Base-by-base conservation (phyloP, 1,140 invertebrate genomes). In the Psix sp. region DNA sequence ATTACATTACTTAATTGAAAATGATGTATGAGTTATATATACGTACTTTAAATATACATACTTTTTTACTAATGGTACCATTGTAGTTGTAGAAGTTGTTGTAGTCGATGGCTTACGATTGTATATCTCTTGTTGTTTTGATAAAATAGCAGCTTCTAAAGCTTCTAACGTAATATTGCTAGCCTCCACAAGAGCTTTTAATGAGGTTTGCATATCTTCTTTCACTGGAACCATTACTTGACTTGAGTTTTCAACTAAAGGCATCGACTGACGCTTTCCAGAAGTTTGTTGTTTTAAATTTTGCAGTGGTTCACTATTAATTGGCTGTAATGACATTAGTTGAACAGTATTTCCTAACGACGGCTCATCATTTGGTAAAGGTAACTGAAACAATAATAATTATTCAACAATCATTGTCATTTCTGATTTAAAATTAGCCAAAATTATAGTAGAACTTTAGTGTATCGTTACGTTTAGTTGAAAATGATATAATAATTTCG, bases 141-240 rank as follows among this genome's bases (percentile, higher is more conserved):
- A 77, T 9, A 90, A 87, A 52, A 94, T 92, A 0, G 93, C 92
- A 11, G 92, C 89, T 73, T 93, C 91, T 0, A 94, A 88, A 5
- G 92, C 91, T 48, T 93, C 92, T 60, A 93, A 89, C 0, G 91
- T 93, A 21, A 94, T 91, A 74, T 94, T 94, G 9, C 92, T 92
- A 0, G 92, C 92, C 35, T 90, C 86, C 0, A 90, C 89, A 1
- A 91, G 80, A 6, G 81, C 76, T 35, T 82, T 90, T 77, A 84
- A 87, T 54, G 65, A 91, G 45, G 66, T 88, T 84, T 77, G 89
- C 89, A 79, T 90, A 72, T 65, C 45, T 31, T 81, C 87, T 79
- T 77, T 90, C 56, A 84, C 89, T 26, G 80, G 86, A n/a, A 5
- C 54, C 76, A 5, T 86, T 51, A 0, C 81, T 80, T 1, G 87